Base-by-base conservation (phyloP, 1,140 invertebrate genomes). In the Monochamus saltuarius region DNA sequence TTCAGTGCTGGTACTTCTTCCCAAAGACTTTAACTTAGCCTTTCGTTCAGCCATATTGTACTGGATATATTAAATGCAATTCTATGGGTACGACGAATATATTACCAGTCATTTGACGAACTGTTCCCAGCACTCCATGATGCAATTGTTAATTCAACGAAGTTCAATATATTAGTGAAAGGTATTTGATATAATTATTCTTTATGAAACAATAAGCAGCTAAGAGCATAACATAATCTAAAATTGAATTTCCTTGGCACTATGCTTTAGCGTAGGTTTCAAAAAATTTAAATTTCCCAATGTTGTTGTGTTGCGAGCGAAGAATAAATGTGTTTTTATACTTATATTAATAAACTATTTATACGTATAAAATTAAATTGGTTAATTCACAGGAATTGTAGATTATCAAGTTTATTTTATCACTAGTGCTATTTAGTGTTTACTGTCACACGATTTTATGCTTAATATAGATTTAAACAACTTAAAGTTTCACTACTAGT, bases 1-100 rank as follows among this genome's bases (percentile, higher is more conserved):
- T 56, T 75, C 74, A 6, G 72, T 68, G 6, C 72, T 73, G 29
- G 72, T 66, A 56, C 72, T 74, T 54, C 73, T 62, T 19, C 67
- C 70, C 42, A 75, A 53, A 14, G 51, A 50, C 60, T 71, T 72
- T 40, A 70, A 57, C 62, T 72, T 74, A 4, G 57, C 49, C 49
- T 59, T 66, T 42, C 62, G 62, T 16, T 75, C 73, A 43, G 72
- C 71, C 74, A 75, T 75, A 34, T 59, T 69, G 42, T 35, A 52
- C 43, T 56, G 38, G 55, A 53, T 61, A 51, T 60, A 59, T 61
- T 50, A 62, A 59, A 49, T 58, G 55, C 56, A 56, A 62, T 42
- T 58, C 47, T 49, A 49, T 50, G 53, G 29, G 38, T 59, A 57
- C 11, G 51, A 62, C 40, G 56, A 59, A 38, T 57, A 51, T 45